Evolutionary conservation across 2,888 invertebrate genomes (phyloP), one percentile per base, ranked within the genome.

Genomic region (Philaethria dido): DNA sequence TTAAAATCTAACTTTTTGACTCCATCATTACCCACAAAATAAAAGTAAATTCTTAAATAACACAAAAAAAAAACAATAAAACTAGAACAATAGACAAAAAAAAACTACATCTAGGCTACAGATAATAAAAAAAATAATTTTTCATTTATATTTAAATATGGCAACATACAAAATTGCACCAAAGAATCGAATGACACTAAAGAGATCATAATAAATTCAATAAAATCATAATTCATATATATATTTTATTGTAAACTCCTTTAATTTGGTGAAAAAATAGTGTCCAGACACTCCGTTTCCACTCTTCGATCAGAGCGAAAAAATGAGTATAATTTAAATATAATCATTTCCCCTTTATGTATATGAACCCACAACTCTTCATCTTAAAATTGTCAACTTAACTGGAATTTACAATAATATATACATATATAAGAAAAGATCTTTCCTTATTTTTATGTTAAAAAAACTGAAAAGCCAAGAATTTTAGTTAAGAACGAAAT

Each of bases 81-180:
- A 45, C 60, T 45, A 60, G 44, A 60, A 47, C 60, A 65, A 64
- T 47, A 57, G 47, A 48, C 22, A 36, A 59, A 64, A 47, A 64
- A 57, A 52, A 22, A 45, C 22, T 55, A 55, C 36, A 47, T 50
- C 59, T 42, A 52, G 11, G 33, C 33, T 60, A 60, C 47, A 60
- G 44, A 60, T n/a, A 33, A 52, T 44, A 60, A 64, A 64, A 55
- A 60, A 33, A 33, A 42, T 33, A 14, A 18, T 42, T 59, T 13
- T 54, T 45, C 16, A 59, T 18, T 44, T 44, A 59, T 25, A 45
- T 45, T 44, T 54, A 45, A 76, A 77, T 78, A 81, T 81, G 80
- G 80, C 81, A 80, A 76, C 76, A 75, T 70, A 52, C 61, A 68
- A 50, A 72, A 80, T 80, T 79, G 80, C 80, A 80, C 79, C 76